Conservation (phyloP, 2,888 invertebrate genomes). For the Yponomeuta sedellus region DNA sequence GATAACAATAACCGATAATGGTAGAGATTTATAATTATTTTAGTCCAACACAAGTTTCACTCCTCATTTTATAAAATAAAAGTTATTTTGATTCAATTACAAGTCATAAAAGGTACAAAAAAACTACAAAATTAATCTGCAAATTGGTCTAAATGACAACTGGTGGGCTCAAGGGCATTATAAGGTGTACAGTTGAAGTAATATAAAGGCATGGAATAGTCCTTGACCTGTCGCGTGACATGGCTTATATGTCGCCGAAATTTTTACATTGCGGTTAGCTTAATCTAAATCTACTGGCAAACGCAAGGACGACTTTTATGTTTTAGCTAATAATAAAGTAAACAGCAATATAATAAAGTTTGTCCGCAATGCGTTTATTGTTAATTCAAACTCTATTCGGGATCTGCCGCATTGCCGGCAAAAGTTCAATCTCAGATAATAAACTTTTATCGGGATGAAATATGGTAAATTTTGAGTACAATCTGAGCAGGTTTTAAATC, state of each 20-base stretch:
- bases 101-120: neutral
- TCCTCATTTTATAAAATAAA: no score
- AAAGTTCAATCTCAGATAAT: neutral
- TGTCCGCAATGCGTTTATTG: no score
- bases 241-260: constrained; percentile 43
- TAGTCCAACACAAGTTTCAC: constrained; percentile 21
- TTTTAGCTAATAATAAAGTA: no score
- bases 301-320: neutral
- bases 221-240: constrained; percentile 66
- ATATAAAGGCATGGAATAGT: constrained; percentile 16
- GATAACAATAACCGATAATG: constrained; percentile 46
- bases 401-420: neutral
- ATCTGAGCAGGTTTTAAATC: no score
- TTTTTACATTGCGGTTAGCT: constrained; percentile 8
- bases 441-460: no score
- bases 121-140: constrained; percentile 28
- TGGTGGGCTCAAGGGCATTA: constrained; percentile 36
- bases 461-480: no score
- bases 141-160: constrained; percentile 61
- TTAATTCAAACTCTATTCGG: no score
- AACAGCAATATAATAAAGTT: no score
- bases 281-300: neutral
- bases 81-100: no score
- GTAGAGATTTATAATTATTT: constrained; percentile 50
- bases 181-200: constrained; percentile 21